A percentile compares a stretch with the other conserved stretches of the same genome.
Conservation (phyloP, 2,888 invertebrate genomes). For the Steinernema scapterisci region DNA sequence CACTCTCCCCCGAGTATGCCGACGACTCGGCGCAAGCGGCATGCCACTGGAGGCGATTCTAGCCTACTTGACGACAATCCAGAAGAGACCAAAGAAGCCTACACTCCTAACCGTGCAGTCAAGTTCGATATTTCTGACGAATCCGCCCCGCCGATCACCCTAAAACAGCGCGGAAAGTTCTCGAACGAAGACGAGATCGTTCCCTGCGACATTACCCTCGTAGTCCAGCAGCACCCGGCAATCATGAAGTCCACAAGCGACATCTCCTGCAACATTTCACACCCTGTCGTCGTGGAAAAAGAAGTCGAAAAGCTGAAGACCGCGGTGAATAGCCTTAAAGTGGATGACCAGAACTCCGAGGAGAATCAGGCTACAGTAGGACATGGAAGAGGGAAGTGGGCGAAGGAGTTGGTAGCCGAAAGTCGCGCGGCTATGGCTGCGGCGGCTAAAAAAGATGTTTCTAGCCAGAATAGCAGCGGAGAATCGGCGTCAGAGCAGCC, state of each 20-base stretch:
- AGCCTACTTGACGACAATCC: background rate
- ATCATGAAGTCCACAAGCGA: conserved; percentile 50
- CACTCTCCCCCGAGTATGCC: conserved; percentile 34
- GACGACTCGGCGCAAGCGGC: conserved; percentile 7
- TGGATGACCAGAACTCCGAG: background rate
- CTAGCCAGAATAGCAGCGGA: background rate
- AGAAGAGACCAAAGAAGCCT: background rate
- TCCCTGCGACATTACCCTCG: conserved; percentile 13
- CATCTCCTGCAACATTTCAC: conserved; percentile 39
- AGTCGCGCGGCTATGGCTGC: conserved; percentile 26
- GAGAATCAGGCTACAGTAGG: conserved; percentile 62
- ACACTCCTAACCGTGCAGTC: conserved; percentile 11
- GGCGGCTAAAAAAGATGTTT: background rate
- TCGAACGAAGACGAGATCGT: conserved; percentile 19
- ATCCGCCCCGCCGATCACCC: background rate
- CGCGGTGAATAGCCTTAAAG: background rate
- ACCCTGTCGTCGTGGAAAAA: conserved; percentile 13
- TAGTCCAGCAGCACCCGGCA: conserved; percentile 14
- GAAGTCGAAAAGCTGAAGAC: conserved; percentile 4
- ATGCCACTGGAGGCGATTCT: conserved; percentile 17
- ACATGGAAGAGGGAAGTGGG: conserved; percentile 62
- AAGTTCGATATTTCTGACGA: conserved; percentile 21
- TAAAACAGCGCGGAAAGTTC: background rate
- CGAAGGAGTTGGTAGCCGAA: conserved; percentile 45
- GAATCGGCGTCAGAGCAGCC: background rate